Evolutionary conservation across 2,113 vertebrate species (phyloP), one percentile per base, ranked within the genome.

Genomic region (Callaeas wilsoni): DNA sequence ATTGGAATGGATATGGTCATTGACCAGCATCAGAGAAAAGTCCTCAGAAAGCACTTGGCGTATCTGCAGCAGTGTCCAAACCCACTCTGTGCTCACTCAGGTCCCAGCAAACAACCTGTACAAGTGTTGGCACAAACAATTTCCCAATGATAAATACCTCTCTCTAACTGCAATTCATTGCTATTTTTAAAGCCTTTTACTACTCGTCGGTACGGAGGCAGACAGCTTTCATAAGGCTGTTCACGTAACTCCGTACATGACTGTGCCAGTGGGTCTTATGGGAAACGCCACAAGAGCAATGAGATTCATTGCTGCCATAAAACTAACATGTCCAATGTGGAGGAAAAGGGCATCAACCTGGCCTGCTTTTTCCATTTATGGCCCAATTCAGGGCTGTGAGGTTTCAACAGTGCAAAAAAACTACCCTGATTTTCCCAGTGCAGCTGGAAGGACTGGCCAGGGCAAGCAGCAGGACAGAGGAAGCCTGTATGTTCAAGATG

Each of bases 401-500:
- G 9, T 52, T 89, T 69, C 90, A 73, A 32, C 6, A 33, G 21
- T 4, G 18, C 9, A 17, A 59, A 57, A 39, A 87, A 64, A 26
- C 1, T 1, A 15, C 15, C 4, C 15, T 23, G 32, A 26, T 71
- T 85, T 70, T 68, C 30, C 60, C 81, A 68, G 29, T 13, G 32
- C 52, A 65, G 65, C 41, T 68, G 37, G 56, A 20, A 91, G 41
- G 37, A 25, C 47, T 50, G 57, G 70, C 41, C 52, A 41, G 22
- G 25, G 53, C 0, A 23, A 78, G 64, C 27, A 78, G 89, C 3
- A 2, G 47, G 30, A 63, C 57, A 59, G 5, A 13, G 75, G 53
- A n/a, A 53, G 44, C 52, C 14, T 22, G 9, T 1, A 2, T 1
- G 1, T 41, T 49, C 0, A 0, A 79, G 33, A 16, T 46, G 14